Base-by-base conservation (phyloP, 2,797 vertebrate genomes). In the Channa striata region DNA sequence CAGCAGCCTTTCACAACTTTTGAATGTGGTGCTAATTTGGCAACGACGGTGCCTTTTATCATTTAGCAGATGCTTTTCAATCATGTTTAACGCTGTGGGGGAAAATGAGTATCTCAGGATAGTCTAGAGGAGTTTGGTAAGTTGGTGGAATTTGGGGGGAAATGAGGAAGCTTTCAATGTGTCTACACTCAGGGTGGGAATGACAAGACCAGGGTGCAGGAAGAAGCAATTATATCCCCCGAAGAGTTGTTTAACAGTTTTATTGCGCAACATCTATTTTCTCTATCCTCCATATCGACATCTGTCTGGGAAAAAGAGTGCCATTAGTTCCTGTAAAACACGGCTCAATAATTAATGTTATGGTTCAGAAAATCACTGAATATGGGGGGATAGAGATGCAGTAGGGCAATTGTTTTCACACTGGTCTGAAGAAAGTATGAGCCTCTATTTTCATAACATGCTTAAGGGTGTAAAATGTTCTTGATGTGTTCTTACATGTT, bases 21-120 rank as follows among this genome's bases (percentile, higher is more conserved):
- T 93, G 89, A 94, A 94, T 93, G 88, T 82, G 89, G 77, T 58
- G 78, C 89, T 93, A 93, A 93, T 93, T 94, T 93, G 83, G 84
- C 84, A 80, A 84, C 79, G 69, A 80, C 65, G 78, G 84, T 56
- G 78, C 81, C 86, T 90, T 93, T 91, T 91, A 89, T 90, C 89
- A 82, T 85, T 80, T 81, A 56, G 89, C 90, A 92, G 90, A 93
- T 91, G 90, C 91, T 92, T 89, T 90, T 87, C 87, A 91, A 73
- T 89, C 83, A 64, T 43, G 70, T 75, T 81, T 73, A 71, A 85
- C 67, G 82, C 84, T 68, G 81, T 78, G 86, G 78, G 74, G 87
- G 76, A 56, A 71, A 72, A 66, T 43, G 78, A 77, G 86, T 33
- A 74, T 89, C 80, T 89, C 82, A 82, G 90, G 88, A 87, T 77